Percentiles rank a stretch among this genome's conserved stretches.
Evolutionary conservation across 2,888 invertebrate species (phyloP).

Genomic region (Bruchidius siliquastri): DNA sequence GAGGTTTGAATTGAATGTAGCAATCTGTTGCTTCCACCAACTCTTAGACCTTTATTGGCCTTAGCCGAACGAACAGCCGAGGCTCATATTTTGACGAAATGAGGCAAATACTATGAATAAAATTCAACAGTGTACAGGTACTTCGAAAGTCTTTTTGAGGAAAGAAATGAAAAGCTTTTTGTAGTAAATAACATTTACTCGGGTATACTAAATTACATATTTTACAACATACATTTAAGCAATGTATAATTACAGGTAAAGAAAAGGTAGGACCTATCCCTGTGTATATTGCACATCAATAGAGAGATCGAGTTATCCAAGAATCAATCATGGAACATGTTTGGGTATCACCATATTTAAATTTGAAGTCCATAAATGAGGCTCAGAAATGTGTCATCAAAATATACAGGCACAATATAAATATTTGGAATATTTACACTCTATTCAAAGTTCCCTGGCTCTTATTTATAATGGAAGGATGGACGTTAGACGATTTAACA

Average conservation of each 20-base stretch:
- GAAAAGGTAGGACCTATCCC: conserved; percentile 18
- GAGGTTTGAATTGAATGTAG: too few species aligned
- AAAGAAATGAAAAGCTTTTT: conserved; percentile 2
- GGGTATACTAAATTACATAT: conserved; percentile 34
- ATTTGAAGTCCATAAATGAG: not conserved
- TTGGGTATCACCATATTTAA: conserved; percentile 8
- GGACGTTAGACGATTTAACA: too few species aligned
- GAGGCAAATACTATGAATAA: too few species aligned
- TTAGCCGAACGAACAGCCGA: too few species aligned
- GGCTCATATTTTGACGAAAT: too few species aligned
- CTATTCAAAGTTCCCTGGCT: not conserved
- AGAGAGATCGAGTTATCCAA: conserved; percentile 31
- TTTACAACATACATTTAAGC: conserved; percentile 31
- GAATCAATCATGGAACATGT: conserved; percentile 2
- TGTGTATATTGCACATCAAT: conserved; percentile 38
- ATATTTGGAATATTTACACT: not conserved
- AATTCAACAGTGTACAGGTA: not conserved
- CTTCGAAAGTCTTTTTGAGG: not conserved
- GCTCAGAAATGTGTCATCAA: not conserved
- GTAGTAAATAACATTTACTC: conserved; percentile 43
- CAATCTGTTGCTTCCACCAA: too few species aligned
- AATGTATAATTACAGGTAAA: conserved; percentile 24
- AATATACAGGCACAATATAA: conserved; percentile 1
- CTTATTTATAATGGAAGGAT: not conserved
- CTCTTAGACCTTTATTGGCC: too few species aligned